These are phyloP conservation scores for Perithous albicinctus DNA, from an alignment of 2,888 invertebrate species.

Conservation along the genomic window DNA sequence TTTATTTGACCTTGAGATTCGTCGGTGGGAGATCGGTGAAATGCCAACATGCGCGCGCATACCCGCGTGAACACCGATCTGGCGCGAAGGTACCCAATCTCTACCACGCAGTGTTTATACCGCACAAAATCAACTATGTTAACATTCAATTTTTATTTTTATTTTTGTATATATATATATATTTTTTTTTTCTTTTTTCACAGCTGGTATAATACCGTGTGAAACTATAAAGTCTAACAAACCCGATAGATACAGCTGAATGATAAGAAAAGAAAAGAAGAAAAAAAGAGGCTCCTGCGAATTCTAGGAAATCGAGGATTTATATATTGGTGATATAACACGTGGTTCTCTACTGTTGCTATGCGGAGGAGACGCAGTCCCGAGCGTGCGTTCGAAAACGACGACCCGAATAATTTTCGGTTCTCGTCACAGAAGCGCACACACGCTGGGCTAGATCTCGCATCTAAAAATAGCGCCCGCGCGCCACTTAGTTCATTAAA, in stretches of 20 bases:
- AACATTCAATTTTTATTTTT: too few relatives aligned
- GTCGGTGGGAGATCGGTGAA: conserved; percentile 37
- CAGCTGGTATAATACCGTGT: neutral
- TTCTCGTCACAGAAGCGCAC: conserved; percentile 41
- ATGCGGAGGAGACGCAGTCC: conserved; percentile 52
- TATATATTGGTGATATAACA: conserved; percentile 53
- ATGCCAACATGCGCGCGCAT: conserved; percentile 25
- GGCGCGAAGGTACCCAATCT: conserved; percentile 47
- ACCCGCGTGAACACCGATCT: conserved; percentile 40
- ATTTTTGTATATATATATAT: too few relatives aligned
- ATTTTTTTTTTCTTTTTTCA: neutral
- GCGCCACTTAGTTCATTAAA: neutral
- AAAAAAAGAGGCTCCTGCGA: neutral
- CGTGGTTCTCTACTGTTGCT: conserved; percentile 64
- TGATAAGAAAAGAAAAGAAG: neutral
- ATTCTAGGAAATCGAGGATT: conserved; percentile 36
- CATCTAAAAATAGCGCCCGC: conserved; percentile 22
- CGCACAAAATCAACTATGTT: neutral
- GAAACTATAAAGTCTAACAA: neutral
- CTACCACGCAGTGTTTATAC: neutral
- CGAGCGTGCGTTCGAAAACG: conserved; percentile 57
- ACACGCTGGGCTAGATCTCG: too few relatives aligned
- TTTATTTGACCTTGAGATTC: conserved; percentile 66
- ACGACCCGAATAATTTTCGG: conserved; percentile 64
- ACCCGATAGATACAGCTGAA: neutral